Evolutionary conservation across 1,140 invertebrate genomes (phyloP).

Genomic region (Harpegnathos saltator): DNA sequence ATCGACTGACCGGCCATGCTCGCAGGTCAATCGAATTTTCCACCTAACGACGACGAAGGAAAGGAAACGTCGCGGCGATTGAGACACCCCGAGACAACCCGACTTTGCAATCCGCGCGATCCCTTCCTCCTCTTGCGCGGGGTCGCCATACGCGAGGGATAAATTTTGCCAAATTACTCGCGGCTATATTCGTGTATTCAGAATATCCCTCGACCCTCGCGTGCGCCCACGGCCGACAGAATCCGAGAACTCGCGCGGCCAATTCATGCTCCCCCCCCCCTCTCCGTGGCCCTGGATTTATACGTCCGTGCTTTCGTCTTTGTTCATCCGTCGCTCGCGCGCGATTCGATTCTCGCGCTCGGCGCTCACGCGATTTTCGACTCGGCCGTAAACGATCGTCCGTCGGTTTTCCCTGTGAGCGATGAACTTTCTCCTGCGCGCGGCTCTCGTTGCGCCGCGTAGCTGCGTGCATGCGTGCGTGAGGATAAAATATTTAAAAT

Average conservation of each 20-base stretch:
- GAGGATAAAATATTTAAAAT: slow-evolving; percentile 69
- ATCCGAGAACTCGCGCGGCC: too few species aligned
- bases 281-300: slow-evolving; percentile 9
- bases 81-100: too few species aligned
- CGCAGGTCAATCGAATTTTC: too few species aligned
- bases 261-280: too few species aligned
- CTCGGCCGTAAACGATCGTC: slow-evolving; percentile 52
- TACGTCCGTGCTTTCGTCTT: slow-evolving; percentile 14
- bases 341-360: slow-evolving; percentile 20
- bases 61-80: too few species aligned
- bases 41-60: too few species aligned
- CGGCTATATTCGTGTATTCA: not conserved
- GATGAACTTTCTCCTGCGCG: slow-evolving; percentile 68
- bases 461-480: not conserved
- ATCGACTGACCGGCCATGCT: too few species aligned
- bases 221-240: not conserved
- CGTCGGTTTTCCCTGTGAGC: slow-evolving; percentile 60
- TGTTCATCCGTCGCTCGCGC: not conserved
- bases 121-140: not conserved
- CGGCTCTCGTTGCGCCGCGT: too few species aligned
- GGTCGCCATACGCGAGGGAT: not conserved
- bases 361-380: slow-evolving; percentile 56
- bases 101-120: too few species aligned
- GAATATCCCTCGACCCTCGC: not conserved
- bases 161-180: not conserved